These are phyloP conservation scores for Brachyistius frenatus DNA, from an alignment of 2,113 vertebrate species.

Conservation along the genomic window DNA sequence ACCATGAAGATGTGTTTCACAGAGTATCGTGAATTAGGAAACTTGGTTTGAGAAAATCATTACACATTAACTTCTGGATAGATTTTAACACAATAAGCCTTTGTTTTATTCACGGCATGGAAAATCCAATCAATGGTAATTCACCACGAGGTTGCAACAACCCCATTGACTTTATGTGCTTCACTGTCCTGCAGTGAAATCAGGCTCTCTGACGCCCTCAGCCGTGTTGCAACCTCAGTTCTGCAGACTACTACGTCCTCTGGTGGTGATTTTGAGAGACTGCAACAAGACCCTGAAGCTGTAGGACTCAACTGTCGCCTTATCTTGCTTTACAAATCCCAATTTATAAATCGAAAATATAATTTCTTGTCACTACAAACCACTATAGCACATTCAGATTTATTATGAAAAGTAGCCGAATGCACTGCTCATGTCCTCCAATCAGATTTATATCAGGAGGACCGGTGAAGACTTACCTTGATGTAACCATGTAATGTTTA, in stretches of 20 bases:
- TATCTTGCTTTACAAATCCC: background rate
- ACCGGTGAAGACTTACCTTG: no score
- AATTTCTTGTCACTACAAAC: background rate
- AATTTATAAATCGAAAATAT: background rate
- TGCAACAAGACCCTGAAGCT: background rate
- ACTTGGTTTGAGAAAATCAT: no score
- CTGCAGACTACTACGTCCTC: conserved; percentile 24
- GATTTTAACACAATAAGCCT: no score
- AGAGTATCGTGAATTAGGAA: no score
- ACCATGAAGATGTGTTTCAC: background rate
- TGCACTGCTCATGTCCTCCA: no score
- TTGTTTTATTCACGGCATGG: no score
- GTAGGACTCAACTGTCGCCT: background rate
- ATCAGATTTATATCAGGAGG: background rate
- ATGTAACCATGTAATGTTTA: no score
- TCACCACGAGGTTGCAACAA: background rate
- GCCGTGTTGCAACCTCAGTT: background rate
- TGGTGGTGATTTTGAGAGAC: conserved; percentile 35
- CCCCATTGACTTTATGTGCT: background rate
- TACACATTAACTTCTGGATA: no score
- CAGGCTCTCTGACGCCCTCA: background rate
- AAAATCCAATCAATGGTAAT: background rate
- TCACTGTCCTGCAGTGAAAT: background rate
- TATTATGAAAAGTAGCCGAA: no score
- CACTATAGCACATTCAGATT: background rate